Percentiles rank a stretch among this genome's conserved stretches.
Evolutionary conservation across 1,140 invertebrate genomes (phyloP).

Genomic region (Drosophila saltans): DNA sequence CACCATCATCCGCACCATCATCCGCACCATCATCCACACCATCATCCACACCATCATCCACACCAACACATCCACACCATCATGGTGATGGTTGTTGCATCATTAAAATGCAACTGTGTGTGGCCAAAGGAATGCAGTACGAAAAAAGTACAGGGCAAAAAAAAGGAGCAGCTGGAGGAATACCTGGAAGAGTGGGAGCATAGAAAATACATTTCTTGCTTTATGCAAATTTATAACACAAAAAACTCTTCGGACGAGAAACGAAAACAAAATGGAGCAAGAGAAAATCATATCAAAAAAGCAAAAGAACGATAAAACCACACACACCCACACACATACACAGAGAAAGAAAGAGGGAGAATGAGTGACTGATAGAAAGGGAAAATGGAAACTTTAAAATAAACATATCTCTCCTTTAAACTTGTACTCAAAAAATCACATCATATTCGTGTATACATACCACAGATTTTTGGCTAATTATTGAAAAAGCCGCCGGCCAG

Average conservation of each 20-base stretch:
- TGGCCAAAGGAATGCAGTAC: constrained; percentile 67
- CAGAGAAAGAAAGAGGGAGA: not conserved
- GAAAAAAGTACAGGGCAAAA: constrained; percentile 24
- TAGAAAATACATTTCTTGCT: constrained; percentile 70
- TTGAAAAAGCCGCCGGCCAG: constrained; percentile 29
- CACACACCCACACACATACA: too few relatives aligned
- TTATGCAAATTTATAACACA: constrained; percentile 70
- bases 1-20: not conserved
- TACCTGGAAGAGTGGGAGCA: constrained; percentile 43
- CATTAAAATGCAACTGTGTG: constrained; percentile 80
- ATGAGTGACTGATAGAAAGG: not conserved
- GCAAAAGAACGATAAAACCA: not conserved
- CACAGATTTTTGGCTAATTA: constrained; percentile 43
- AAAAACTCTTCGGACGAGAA: constrained; percentile 29
- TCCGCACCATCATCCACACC: too few relatives aligned
- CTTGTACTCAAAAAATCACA: constrained; percentile 23
- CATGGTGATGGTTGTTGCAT: constrained; percentile 36
- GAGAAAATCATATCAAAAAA: constrained; percentile 1
- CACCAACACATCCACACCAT: not conserved
- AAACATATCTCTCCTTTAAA: not conserved
- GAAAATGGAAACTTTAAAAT: constrained; percentile 12
- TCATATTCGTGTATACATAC: constrained; percentile 16
- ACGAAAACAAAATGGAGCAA: constrained; percentile 29
- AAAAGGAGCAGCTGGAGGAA: constrained; percentile 44
- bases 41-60: too few relatives aligned